Evolutionary conservation across 1,140 invertebrate genomes (phyloP).

Genomic region (Ceratitis capitata): DNA sequence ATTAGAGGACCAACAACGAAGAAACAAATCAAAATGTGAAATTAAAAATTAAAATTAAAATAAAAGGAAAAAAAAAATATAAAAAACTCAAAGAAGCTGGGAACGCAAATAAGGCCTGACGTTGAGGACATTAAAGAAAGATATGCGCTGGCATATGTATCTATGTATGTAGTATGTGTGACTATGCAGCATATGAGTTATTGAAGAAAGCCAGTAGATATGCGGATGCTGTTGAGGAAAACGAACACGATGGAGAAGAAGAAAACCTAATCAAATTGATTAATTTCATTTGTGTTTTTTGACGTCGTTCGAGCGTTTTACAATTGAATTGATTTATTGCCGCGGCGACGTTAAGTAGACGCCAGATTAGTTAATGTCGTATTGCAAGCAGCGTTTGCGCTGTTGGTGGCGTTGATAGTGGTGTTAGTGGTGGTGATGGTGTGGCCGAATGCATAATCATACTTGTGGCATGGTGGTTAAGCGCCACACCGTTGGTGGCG

Average conservation of each 20-base stretch:
- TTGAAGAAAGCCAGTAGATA: background rate
- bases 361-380: conserved; percentile 17
- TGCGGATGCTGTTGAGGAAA: too few species aligned
- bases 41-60: background rate
- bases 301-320: conserved; percentile 32
- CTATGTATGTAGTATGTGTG: too few species aligned
- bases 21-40: background rate
- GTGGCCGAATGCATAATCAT: background rate
- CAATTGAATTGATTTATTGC: conserved; percentile 27
- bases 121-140: conserved; percentile 5
- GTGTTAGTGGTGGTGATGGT: background rate
- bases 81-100: background rate
- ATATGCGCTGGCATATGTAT: too few species aligned
- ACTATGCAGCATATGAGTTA: too few species aligned
- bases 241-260: background rate
- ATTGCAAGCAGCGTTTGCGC: background rate
- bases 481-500: background rate
- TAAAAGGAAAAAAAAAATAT: too few species aligned
- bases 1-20: conserved; percentile 22
- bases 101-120: background rate
- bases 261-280: conserved; percentile 37
- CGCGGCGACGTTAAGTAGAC: conserved; percentile 22
- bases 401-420: background rate
- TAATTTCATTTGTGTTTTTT: conserved; percentile 32
- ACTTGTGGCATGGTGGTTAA: background rate